These are phyloP conservation scores for Protonibea diacanthus DNA, from an alignment of 2,797 vertebrate genomes.

Conservation along the genomic window DNA sequence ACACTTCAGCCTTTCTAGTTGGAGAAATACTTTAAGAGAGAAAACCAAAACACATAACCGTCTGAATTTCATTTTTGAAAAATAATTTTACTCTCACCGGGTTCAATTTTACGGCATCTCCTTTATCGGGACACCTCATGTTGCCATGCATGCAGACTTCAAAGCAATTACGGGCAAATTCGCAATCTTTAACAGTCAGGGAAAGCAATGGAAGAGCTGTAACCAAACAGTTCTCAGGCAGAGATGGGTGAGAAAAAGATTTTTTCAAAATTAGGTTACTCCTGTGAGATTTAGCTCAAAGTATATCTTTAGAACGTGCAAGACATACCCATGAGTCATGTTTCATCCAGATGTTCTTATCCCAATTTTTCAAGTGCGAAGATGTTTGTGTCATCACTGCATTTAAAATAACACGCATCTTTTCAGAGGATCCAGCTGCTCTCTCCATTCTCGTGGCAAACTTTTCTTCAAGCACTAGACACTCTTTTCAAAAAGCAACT, in stretches of 20 bases:
- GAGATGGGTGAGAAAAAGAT: not conserved
- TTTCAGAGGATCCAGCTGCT: not conserved
- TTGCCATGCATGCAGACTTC: not conserved
- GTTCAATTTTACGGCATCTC: slow-evolving; percentile 24
- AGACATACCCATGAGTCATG: not conserved
- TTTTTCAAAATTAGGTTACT: not conserved
- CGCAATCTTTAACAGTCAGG: slow-evolving; percentile 1
- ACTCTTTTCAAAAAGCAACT: slow-evolving; percentile 34
- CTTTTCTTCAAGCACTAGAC: slow-evolving; percentile 9
- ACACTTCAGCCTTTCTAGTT: not conserved
- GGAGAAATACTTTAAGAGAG: not conserved
- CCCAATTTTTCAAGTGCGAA: not conserved
- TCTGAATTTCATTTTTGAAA: not conserved
- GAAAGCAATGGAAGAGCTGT: not conserved
- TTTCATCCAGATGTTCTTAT: not conserved
- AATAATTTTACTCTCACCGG: not conserved
- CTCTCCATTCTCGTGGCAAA: not conserved
- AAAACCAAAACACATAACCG: not conserved
- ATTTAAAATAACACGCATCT: not conserved
- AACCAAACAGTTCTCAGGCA: not conserved
- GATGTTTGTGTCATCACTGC: not conserved
- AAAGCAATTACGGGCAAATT: slow-evolving; percentile 28
- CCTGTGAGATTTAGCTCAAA: not conserved
- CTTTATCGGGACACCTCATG: slow-evolving; percentile 2
- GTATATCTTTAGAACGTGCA: not conserved